Evolutionary conservation across 2,888 invertebrate genomes (phyloP), one percentile per base, ranked within the genome.

Genomic region (Lycia hirtaria): DNA sequence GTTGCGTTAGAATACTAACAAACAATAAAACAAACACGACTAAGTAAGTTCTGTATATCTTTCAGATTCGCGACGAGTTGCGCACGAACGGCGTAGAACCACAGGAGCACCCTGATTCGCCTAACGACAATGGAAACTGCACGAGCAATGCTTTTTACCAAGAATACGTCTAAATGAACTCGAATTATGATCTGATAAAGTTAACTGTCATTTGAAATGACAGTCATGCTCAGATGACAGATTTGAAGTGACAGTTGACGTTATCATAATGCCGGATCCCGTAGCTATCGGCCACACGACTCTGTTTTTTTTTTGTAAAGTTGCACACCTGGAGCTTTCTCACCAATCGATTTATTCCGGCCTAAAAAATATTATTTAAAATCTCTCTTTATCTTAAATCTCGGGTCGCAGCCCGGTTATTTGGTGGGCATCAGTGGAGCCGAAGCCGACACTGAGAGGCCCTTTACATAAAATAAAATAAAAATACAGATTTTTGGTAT

Each of bases 21-120:
- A n/a, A n/a, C n/a, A n/a, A n/a, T n/a, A n/a, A n/a, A n/a, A n/a
- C n/a, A n/a, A n/a, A n/a, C n/a, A n/a, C 0, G 1, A 30, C 4
- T 4, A 4, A 9, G 15, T 28, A 5, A 12, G 15, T 41, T 43
- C 58, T 56, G 43, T 56, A 48, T 41, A 12, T 26, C 1, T 66
- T 35, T 2, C 78, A 93, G 93, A 91, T 94, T 35, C 93, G 94
- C 26, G 94, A 94, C 68, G 93, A 94, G 58, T 92, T 94, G 93
- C 91, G 93, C 51, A 93, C 93, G 32, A 93, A 93, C 47, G 94
- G 94, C 3, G 89, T 93, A 38, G 93, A 93, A 65, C 94, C 94
- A 5, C 94, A 94, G 68, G 94, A 93, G 65, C 93, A 93, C 67
- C 91, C 93, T 0, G 93, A 93, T 72, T 93, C 93, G 0, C 92